Conservation (phyloP, 2,113 vertebrate genomes). For the Alosa alosa region DNA sequence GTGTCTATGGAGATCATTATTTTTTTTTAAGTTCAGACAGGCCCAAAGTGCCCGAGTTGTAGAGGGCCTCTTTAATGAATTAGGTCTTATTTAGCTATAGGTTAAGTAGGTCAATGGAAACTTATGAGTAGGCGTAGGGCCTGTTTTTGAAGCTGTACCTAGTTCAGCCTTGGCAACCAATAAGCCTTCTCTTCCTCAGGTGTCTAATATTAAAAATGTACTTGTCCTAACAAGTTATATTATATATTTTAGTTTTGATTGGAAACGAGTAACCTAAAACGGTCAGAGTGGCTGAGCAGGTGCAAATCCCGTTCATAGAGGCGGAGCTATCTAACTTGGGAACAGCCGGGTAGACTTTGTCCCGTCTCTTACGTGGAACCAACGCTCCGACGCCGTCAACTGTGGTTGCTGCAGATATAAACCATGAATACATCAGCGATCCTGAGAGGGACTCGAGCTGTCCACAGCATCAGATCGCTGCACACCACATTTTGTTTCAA, state of each 20-base stretch:
- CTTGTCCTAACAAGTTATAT: background rate
- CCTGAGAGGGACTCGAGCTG: conserved; percentile 28
- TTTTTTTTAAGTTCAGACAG: no score
- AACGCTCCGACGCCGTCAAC: background rate
- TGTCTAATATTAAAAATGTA: background rate
- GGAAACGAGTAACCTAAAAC: background rate
- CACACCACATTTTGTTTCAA: conserved; percentile 47
- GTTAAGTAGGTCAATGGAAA: no score
- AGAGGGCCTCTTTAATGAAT: no score
- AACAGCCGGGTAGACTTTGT: background rate
- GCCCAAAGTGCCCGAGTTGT: no score
- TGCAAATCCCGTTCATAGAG: background rate
- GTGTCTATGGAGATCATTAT: no score
- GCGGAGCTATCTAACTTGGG: conserved; percentile 1
- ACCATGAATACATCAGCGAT: conserved; percentile 33
- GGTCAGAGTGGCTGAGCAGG: background rate
- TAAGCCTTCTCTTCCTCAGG: no score
- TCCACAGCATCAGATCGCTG: conserved; percentile 38
- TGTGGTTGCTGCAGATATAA: background rate
- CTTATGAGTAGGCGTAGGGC: no score
- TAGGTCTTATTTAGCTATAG: no score
- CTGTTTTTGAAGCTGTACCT: no score
- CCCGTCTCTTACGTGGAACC: background rate
- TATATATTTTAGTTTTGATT: background rate
- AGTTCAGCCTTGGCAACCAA: no score